Percentiles rank a stretch among this genome's conserved stretches.
These are phyloP conservation scores for Pristionchus japonicus DNA, from an alignment of 2,888 invertebrate species.

Conservation along the genomic window DNA sequence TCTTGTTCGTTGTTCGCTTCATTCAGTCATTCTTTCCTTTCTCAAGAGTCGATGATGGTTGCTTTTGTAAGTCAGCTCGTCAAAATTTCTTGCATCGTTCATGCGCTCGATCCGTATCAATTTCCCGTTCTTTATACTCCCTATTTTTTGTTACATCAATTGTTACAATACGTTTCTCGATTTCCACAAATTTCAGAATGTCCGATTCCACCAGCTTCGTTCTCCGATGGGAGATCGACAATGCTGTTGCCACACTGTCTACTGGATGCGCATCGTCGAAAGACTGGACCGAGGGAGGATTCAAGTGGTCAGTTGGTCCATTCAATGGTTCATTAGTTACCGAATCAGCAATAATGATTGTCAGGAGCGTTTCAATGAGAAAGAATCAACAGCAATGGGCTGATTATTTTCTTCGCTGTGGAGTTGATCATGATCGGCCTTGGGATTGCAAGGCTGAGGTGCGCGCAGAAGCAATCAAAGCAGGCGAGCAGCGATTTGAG, in stretches of 20 bases:
- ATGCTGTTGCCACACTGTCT: not conserved
- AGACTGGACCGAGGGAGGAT: not conserved
- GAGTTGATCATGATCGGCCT: not conserved
- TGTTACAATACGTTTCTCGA: not conserved
- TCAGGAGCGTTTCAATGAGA: not conserved
- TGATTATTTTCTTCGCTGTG: not conserved
- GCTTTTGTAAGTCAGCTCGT: too few relatives aligned
- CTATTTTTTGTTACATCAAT: not conserved
- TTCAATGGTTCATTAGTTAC: not conserved
- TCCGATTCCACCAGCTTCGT: not conserved
- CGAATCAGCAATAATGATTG: too few relatives aligned
- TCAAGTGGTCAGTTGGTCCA: not conserved
- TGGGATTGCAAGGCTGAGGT: not conserved
- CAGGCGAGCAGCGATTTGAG: too few relatives aligned
- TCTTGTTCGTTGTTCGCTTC: not conserved
- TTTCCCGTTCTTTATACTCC: not conserved
- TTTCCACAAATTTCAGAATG: not conserved
- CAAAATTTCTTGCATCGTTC: too few relatives aligned
- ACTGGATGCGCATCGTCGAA: not conserved
- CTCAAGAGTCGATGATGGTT: too few relatives aligned
- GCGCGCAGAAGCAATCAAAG: not conserved
- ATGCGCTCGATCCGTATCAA: too few relatives aligned
- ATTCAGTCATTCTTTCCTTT: not conserved
- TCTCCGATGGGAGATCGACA: not conserved
- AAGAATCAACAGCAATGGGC: not conserved